These are phyloP conservation scores for Scolanthus callimorphus DNA, from an alignment of 92 coral and sea anemone genomes.

Conservation along the genomic window DNA sequence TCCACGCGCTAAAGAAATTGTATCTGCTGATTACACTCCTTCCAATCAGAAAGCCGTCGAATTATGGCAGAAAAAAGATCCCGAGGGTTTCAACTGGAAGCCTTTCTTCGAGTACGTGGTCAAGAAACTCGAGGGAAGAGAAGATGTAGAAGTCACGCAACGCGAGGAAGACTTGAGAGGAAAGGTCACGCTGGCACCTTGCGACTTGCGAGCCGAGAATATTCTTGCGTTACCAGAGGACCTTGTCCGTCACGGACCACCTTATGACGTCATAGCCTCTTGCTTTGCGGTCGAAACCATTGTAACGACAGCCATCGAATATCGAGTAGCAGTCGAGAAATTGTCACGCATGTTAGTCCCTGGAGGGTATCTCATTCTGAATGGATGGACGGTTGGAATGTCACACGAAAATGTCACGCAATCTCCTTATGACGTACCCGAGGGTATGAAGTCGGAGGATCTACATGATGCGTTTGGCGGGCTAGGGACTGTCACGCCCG, in stretches of 20 bases:
- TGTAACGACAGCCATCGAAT: constrained; percentile 1
- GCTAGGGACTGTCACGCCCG: neutral
- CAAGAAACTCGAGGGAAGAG: constrained; percentile 4
- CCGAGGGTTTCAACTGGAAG: constrained; percentile 4
- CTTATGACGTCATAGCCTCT: constrained; percentile 16
- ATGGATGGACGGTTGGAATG: neutral
- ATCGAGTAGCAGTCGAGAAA: neutral
- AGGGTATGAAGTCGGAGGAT: too few species aligned
- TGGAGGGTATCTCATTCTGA: constrained; percentile 6
- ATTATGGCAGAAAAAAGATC: constrained; percentile 5
- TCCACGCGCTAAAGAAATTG: constrained; percentile 5
- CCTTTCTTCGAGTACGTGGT: constrained; percentile 15
- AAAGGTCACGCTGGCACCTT: constrained; percentile 12
- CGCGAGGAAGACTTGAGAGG: neutral
- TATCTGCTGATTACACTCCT: constrained; percentile 1
- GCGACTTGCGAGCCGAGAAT: constrained; percentile 5
- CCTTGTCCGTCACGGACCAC: neutral
- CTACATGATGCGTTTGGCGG: neutral
- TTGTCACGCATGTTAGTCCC: constrained; percentile 1
- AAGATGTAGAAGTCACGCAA: neutral
- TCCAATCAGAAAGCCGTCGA: constrained; percentile 3
- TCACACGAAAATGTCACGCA: neutral
- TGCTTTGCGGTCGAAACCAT: constrained; percentile 1
- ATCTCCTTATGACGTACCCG: neutral
- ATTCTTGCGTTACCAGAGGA: constrained; percentile 2